phyloP scores from a whole-genome alignment of 2,113 vertebrate genomes.

The Alexandromys fortis region DNA sequence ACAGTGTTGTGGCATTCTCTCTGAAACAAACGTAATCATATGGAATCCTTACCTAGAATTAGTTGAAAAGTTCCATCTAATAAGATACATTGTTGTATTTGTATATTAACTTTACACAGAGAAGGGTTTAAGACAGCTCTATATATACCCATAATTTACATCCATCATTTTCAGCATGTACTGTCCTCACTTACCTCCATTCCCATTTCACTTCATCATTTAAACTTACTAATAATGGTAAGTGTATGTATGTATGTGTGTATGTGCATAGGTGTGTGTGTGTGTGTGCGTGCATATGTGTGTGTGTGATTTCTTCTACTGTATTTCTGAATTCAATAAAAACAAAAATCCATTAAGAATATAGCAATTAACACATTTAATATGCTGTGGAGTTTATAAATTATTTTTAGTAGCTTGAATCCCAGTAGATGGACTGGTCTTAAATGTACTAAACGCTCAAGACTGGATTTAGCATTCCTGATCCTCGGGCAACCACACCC shows the following conservation, averaged over 20 bases:
- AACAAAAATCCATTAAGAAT: not conserved
- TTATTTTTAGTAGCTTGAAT: not conserved
- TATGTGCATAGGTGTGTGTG: not conserved
- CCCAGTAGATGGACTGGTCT: fast-evolving
- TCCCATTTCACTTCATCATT: not conserved
- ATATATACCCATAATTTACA: not conserved
- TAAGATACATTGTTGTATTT: not conserved
- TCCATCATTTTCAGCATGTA: not conserved
- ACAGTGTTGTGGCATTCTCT: not conserved
- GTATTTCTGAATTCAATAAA: not conserved
- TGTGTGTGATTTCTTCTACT: not conserved
- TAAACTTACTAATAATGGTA: conserved; percentile 46
- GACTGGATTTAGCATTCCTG: not conserved
- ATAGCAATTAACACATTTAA: conserved; percentile 67
- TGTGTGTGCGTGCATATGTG: not conserved
- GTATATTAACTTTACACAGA: not conserved
- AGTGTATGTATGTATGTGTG: not conserved
- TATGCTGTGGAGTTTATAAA: not conserved
- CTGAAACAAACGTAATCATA: not conserved
- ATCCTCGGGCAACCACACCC: not conserved
- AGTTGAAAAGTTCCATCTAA: not conserved
- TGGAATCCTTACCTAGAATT: conserved; percentile 31
- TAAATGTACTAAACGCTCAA: not conserved
- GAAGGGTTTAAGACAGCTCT: not conserved
- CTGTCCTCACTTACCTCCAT: no score